phyloP scores from a whole-genome alignment of 2,113 vertebrate genomes.

The Oryzias woworae region DNA sequence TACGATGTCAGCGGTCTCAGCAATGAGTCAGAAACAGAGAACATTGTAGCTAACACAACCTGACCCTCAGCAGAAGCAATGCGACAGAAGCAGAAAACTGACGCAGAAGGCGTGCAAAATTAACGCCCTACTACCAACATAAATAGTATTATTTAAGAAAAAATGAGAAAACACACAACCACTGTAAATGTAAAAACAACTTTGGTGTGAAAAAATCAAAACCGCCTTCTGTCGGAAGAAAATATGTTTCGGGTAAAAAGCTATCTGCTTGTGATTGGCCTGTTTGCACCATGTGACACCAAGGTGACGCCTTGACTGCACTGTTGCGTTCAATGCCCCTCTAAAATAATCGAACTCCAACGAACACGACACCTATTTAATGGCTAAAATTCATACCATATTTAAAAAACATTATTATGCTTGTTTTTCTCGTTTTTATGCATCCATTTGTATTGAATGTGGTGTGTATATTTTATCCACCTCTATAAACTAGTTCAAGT shows the following conservation, averaged over 20 bases:
- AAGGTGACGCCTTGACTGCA: constrained; percentile 8
- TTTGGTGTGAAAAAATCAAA: constrained; percentile 19
- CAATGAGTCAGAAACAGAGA: not conserved
- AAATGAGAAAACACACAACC: too few species aligned
- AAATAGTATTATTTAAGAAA: too few species aligned
- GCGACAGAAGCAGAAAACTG: constrained; percentile 22
- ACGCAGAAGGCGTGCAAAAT: not conserved
- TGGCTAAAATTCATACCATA: too few species aligned
- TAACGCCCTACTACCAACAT: not conserved
- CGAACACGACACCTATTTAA: too few species aligned
- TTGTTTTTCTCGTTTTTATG: too few species aligned
- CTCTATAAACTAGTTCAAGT: too few species aligned
- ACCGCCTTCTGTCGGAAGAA: constrained; percentile 48
- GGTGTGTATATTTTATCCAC: too few species aligned
- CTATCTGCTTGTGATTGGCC: constrained; percentile 59
- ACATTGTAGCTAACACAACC: not conserved
- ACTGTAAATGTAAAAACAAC: too few species aligned
- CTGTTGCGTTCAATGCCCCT: not conserved
- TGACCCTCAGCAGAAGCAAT: constrained; percentile 8
- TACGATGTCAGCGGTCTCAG: too few species aligned
- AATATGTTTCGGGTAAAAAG: constrained; percentile 67
- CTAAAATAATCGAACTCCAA: not conserved
- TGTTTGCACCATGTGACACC: constrained; percentile 31
- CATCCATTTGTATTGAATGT: too few species aligned
- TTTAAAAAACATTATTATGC: too few species aligned